Base-by-base conservation (phyloP, 2,888 invertebrate species). In the Tetragonula carbonaria region DNA sequence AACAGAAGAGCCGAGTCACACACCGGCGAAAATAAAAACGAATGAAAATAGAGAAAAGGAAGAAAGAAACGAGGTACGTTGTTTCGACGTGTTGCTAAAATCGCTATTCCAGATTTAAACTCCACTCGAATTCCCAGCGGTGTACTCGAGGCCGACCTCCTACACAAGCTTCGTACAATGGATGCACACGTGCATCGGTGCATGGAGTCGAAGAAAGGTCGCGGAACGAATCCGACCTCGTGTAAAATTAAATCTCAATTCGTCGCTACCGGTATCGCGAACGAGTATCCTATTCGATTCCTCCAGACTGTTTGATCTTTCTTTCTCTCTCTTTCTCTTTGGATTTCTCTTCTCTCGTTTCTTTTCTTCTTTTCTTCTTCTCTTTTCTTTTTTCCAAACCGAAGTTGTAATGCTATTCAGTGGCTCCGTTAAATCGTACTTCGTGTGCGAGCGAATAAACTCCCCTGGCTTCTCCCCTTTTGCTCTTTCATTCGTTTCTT, bases 191-290 rank as follows among this genome's bases (percentile, higher is more conserved):
- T 71, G 78, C 50, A 73, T 28, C 65, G 55, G 45, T 71, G 78
- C 53, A 55, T 51, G 23, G 21, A 38, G 33, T 45, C 51, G 33
- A 74, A 59, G 75, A 71, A 68, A 75, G 51, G 74, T 57, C 71
- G 67, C 51, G 68, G 73, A 77, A 84, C 75, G 78, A 71, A 86
- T 75, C 81, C 71, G 65, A 59, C 67, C 80, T 81, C 63, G 68
- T 74, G 80, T 79, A 80, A 88, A 88, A 88, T 89, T 80, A 82
- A 87, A 83, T 86, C 74, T 82, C 78, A 57, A 73, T 84, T 75
- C 74, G 76, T 82, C 68, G 28, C 80, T 85, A 80, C 85, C 78
- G 63, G 57, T 63, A 78, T 66, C 73, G 65, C 50, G 28, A 45
- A 62, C 73, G 23, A 8, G 38, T 23, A 23, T 57, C 76, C 76